A percentile compares a stretch with the other conserved stretches of the same genome.
Conservation (phyloP, 2,113 vertebrate genomes). For the Micronisus gabar region DNA sequence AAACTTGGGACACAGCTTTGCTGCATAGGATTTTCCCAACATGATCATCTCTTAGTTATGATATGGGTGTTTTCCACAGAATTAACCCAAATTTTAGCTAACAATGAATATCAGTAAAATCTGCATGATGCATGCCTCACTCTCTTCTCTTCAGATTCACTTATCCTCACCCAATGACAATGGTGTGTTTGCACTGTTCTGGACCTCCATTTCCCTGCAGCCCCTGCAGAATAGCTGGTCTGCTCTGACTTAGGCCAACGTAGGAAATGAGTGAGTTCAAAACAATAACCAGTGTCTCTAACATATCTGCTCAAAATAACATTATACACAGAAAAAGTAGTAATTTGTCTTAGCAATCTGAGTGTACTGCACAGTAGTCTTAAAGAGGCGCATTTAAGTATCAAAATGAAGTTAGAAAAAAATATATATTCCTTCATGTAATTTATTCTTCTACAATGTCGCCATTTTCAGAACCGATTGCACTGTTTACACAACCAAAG, state of each 20-base stretch:
- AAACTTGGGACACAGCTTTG: neutral
- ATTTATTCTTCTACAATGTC: neutral
- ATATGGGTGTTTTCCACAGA: neutral
- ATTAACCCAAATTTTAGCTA: neutral
- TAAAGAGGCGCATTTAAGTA: neutral
- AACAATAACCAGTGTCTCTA: neutral
- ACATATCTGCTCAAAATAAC: neutral
- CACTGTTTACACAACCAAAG: conserved; percentile 36
- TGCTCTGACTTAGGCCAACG: neutral
- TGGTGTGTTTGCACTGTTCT: neutral
- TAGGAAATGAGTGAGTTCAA: neutral
- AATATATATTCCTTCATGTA: neutral
- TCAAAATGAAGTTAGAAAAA: neutral
- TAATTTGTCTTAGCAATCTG: neutral
- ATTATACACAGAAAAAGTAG: neutral
- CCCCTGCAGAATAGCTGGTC: neutral
- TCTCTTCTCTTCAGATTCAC: neutral
- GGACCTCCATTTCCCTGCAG: neutral
- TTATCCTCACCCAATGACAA: neutral
- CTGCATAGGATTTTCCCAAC: neutral
- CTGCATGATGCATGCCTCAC: neutral
- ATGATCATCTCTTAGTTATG: neutral
- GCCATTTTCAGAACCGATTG: neutral
- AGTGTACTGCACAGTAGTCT: neutral
- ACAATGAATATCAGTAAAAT: neutral